Percentiles rank a stretch among this genome's conserved stretches.
Evolutionary conservation across 2,113 vertebrate genomes (phyloP).

Genomic region (Silurus meridionalis): DNA sequence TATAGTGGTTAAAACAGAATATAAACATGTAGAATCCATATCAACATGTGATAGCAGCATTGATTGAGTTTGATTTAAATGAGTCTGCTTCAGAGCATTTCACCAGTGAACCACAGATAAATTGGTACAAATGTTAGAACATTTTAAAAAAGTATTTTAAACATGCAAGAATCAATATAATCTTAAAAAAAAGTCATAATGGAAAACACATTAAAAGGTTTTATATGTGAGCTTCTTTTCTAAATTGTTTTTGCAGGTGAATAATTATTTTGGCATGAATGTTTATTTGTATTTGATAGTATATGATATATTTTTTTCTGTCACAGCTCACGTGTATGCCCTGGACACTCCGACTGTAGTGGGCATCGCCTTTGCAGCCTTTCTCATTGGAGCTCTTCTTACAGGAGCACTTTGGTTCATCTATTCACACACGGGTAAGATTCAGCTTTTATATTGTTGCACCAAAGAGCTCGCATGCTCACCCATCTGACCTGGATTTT

Average conservation of each 20-base stretch:
- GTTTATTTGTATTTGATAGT: not conserved
- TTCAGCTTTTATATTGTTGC: not conserved
- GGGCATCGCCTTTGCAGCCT: conserved; percentile 92
- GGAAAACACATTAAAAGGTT: not conserved
- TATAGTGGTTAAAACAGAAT: not conserved
- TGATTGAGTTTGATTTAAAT: not conserved
- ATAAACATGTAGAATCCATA: not conserved
- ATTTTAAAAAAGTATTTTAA: not conserved
- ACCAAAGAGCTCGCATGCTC: not conserved
- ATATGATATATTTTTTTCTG: not conserved
- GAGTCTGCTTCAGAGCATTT: not conserved
- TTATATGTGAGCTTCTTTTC: not conserved
- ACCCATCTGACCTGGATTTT: conserved; percentile 36
- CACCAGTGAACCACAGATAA: not conserved
- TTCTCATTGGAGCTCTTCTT: conserved; percentile 90
- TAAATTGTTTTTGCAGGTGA: conserved; percentile 7
- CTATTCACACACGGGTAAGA: conserved; percentile 90
- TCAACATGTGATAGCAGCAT: not conserved
- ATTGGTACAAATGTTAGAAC: not conserved
- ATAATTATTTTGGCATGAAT: not conserved
- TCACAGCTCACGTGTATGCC: conserved; percentile 74
- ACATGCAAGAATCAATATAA: not conserved
- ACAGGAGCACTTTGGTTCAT: conserved; percentile 96
- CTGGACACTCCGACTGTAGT: conserved; percentile 92
- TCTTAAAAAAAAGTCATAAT: not conserved